Evolutionary conservation across 2,113 vertebrate species (phyloP), one percentile per base, ranked within the genome.

Genomic region (Menidia beryllina): DNA sequence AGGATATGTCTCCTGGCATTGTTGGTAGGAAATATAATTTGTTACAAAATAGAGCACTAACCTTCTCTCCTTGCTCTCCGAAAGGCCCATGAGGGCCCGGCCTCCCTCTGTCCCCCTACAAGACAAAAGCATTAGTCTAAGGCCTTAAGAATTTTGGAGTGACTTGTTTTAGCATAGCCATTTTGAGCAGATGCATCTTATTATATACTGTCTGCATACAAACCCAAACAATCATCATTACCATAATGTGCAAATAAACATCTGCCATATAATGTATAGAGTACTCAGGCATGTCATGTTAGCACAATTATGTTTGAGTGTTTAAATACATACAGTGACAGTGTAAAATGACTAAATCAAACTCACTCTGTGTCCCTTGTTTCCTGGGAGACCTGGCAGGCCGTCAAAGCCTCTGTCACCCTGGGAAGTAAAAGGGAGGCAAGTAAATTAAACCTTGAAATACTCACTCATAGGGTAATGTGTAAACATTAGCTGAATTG

Each of bases 351-450:
- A 75, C 39, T 45, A 68, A 47, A 70, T 75, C 27, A 7, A 70
- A 84, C 90, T 86, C 61, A 91, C 90, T 80, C 84, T 91, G 81
- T 96, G 95, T 70, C 97, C 97, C 68, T 97, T 96, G 80, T 95
- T 91, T 53, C 97, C 97, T 8, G 94, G 94, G 68, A 97, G 94
- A 78, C 97, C 97, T 1, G 95, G 95, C 38, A 97, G 91, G 60
- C 96, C 97, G 13, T 97, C 96, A 67, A 97, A 97, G 54, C 96
- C 97, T 51, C 95, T 92, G 66, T 98, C 96, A 15, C 97, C 97
- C 97, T 97, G 84, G 27, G 55, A 77, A 82, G 65, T 75, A 77
- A 74, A 30, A 88, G 17, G 84, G 39, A 90, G 75, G 51, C 81
- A 87, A 77, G 61, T 45, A 52, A 76, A 78, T 75, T 83, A 87